Evolutionary conservation across 2,888 invertebrate genomes (phyloP).

Genomic region (Marronus borbonicus): DNA sequence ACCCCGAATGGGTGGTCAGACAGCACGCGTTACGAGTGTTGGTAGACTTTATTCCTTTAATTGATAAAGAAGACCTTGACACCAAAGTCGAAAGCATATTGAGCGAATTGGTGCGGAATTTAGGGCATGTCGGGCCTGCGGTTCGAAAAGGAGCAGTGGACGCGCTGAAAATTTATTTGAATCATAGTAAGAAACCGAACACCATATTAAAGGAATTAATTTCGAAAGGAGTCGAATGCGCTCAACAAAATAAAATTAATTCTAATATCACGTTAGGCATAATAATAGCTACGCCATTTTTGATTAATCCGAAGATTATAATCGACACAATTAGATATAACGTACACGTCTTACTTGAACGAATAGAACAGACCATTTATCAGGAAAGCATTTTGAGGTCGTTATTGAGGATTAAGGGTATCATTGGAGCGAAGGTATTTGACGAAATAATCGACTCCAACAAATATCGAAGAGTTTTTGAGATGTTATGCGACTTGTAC

Average conservation of each 20-base stretch:
- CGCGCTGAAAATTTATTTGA: slow-evolving; percentile 81
- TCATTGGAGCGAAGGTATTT: slow-evolving; percentile 79
- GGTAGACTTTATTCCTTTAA: slow-evolving; percentile 83
- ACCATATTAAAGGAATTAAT: slow-evolving; percentile 78
- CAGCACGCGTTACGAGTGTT: slow-evolving; percentile 87
- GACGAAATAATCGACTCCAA: slow-evolving; percentile 69
- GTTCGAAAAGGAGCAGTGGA: slow-evolving; percentile 87
- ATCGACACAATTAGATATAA: slow-evolving; percentile 69
- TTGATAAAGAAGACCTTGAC: slow-evolving; percentile 78
- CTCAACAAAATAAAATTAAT: slow-evolving; percentile 73
- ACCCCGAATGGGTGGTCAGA: slow-evolving; percentile 89
- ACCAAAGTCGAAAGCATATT: slow-evolving; percentile 77
- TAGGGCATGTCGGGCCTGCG: slow-evolving; percentile 86
- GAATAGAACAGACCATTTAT: slow-evolving; percentile 70
- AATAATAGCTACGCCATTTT: slow-evolving; percentile 77
- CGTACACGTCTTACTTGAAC: slow-evolving; percentile 68
- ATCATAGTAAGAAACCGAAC: slow-evolving; percentile 79
- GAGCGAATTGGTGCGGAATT: slow-evolving; percentile 82
- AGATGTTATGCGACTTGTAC: slow-evolving; percentile 76
- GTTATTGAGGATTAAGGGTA: slow-evolving; percentile 79
- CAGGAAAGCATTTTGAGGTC: slow-evolving; percentile 81
- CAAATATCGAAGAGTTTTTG: slow-evolving; percentile 73
- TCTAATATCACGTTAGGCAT: slow-evolving; percentile 77
- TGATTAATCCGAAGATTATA: slow-evolving; percentile 73
- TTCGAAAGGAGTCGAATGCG: slow-evolving; percentile 77